Conservation (phyloP, 2,797 vertebrate species). For the Cirrhinus mrigala region DNA sequence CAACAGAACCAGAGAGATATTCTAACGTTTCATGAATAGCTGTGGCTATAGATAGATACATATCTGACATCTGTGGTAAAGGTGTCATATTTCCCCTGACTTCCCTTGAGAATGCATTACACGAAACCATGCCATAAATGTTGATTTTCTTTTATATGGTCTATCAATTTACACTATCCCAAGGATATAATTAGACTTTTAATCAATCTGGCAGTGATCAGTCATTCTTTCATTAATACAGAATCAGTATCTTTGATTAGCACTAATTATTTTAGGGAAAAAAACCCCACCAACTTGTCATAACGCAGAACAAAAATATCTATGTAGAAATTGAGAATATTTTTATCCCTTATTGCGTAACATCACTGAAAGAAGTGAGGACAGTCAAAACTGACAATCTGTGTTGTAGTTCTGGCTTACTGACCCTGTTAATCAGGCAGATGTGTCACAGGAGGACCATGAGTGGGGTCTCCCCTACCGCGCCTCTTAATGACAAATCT, state of each 20-base stretch:
- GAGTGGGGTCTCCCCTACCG: constrained; percentile 35
- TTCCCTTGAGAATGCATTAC: background rate
- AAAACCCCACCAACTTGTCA: background rate
- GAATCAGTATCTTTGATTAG: background rate
- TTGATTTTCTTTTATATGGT: background rate
- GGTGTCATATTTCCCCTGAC: background rate
- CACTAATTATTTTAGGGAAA: background rate
- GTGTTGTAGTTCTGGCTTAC: constrained; percentile 23
- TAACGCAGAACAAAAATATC: constrained; percentile 10
- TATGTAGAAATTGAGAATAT: background rate
- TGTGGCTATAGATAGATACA: background rate
- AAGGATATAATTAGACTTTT: constrained; percentile 1
- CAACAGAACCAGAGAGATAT: background rate
- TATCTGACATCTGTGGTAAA: background rate
- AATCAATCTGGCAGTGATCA: background rate
- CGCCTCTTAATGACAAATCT: constrained; percentile 49
- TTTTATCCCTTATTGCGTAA: background rate
- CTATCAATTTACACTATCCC: background rate
- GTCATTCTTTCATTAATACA: background rate
- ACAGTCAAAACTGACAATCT: constrained; percentile 1
- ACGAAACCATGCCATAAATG: background rate
- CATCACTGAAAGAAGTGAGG: background rate
- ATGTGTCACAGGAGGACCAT: constrained; percentile 40
- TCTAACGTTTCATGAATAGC: background rate
- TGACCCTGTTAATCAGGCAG: constrained; percentile 51